Percentiles rank a stretch among this genome's conserved stretches.
phyloP scores from a whole-genome alignment of 64 coral and sea anemone species.

The Pachyseris speciosa region DNA sequence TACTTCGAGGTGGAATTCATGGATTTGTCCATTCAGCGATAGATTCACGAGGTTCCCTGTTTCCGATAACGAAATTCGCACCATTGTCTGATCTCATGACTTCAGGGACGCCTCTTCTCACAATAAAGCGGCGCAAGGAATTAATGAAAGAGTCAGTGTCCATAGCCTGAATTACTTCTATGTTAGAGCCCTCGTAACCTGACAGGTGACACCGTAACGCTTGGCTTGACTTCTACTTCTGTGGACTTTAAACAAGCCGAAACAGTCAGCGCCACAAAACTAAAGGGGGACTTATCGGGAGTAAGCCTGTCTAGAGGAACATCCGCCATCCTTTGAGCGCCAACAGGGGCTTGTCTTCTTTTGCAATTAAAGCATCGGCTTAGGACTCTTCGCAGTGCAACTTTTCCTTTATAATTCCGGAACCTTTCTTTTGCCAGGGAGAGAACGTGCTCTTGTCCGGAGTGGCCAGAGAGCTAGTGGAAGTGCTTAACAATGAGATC shows the following conservation, averaged over 20 bases:
- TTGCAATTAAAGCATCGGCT: conserved; percentile 17
- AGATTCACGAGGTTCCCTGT: not conserved
- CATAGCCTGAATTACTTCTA: conserved; percentile 5
- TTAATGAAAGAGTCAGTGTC: conserved; percentile 35
- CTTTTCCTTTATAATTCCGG: conserved; percentile 50
- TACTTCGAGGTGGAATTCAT: conserved; percentile 25
- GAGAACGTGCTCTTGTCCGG: conserved; percentile 61
- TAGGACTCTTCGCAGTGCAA: conserved; percentile 13
- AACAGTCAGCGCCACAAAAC: conserved; percentile 61
- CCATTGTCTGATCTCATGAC: conserved; percentile 35
- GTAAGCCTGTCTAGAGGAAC: conserved; percentile 25
- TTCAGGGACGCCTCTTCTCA: conserved; percentile 14
- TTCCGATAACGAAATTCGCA: not conserved
- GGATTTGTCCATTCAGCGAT: conserved; percentile 18
- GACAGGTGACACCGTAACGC: conserved; percentile 46
- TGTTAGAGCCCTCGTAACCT: not conserved
- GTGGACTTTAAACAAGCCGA: conserved; percentile 50
- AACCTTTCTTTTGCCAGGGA: conserved; percentile 24
- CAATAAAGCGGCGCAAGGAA: conserved; percentile 5
- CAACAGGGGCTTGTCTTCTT: not conserved
- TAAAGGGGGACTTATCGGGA: conserved; percentile 44
- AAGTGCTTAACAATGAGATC: conserved; percentile 47
- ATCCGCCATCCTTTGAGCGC: conserved; percentile 18
- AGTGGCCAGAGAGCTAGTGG: conserved; percentile 49
- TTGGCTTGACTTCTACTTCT: conserved; percentile 14